A percentile compares a stretch with the other conserved stretches of the same genome.
Conservation (phyloP, 2,797 vertebrate species). For the Xyrichtys novacula region DNA sequence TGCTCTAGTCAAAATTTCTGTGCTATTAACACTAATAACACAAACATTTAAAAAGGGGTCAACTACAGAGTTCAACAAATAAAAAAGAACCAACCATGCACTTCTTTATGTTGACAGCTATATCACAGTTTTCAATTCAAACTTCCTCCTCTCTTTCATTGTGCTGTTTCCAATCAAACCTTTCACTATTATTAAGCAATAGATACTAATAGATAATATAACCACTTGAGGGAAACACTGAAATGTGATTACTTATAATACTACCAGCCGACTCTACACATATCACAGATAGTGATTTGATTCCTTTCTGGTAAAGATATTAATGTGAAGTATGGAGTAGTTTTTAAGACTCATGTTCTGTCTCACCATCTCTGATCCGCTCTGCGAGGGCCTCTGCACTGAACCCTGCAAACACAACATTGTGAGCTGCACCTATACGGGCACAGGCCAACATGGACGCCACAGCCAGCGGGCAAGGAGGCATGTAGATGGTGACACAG, state of each 20-base stretch:
- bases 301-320: no score
- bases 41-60: background rate
- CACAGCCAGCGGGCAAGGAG: slow-evolving; percentile 90
- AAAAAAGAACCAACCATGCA: background rate
- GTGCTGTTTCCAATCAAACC: no score
- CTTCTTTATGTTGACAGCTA: background rate
- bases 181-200: no score
- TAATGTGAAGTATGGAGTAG: no score
- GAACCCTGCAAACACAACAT: slow-evolving; percentile 95
- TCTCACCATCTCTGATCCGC: slow-evolving; percentile 93
- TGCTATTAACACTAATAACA: background rate
- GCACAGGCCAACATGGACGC: slow-evolving; percentile 96
- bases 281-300: no score
- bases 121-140: background rate
- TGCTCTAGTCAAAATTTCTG: background rate
- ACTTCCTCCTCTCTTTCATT: no score
- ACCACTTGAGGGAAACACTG: no score
- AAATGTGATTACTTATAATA: no score
- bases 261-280: no score
- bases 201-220: no score
- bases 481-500: slow-evolving; percentile 96
- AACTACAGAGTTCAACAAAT: background rate
- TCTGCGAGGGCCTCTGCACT: slow-evolving; percentile 92
- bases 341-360: background rate
- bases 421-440: slow-evolving; percentile 92